Evolutionary conservation across 2,888 invertebrate species (phyloP).

Genomic region (Dichetophora obliterata): DNA sequence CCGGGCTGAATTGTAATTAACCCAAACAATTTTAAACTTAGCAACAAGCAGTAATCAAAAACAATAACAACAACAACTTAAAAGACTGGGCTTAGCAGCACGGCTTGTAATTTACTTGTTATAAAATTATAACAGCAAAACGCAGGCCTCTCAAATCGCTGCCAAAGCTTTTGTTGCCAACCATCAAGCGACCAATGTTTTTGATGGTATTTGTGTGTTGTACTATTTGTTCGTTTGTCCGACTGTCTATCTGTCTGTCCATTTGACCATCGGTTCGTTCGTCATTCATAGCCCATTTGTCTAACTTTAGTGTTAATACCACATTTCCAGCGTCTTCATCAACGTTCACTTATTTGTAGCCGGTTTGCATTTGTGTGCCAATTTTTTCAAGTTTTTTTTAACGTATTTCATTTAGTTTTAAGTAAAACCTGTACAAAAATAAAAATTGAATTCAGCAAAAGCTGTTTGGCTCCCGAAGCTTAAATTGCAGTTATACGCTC

Average conservation of each 20-base stretch:
- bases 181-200: no score
- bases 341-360: conserved; percentile 12
- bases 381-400: background rate
- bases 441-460: conserved; percentile 36
- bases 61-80: conserved; percentile 14
- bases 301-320: no score
- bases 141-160: no score
- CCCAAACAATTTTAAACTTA: background rate
- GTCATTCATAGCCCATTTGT: background rate
- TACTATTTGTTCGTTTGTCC: background rate
- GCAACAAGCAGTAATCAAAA: background rate
- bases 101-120: background rate
- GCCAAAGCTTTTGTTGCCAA: no score
- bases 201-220: background rate
- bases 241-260: background rate
- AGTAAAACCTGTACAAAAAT: background rate
- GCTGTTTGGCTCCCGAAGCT: conserved; percentile 26
- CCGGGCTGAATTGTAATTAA: background rate
- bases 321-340: no score
- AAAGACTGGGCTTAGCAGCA: background rate
- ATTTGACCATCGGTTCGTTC: background rate
- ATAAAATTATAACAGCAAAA: no score
- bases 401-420: background rate
- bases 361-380: conserved; percentile 36
- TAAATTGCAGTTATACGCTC: background rate